Base-by-base conservation (phyloP, 1,140 invertebrate genomes). In the Drosophila grimshawi region DNA sequence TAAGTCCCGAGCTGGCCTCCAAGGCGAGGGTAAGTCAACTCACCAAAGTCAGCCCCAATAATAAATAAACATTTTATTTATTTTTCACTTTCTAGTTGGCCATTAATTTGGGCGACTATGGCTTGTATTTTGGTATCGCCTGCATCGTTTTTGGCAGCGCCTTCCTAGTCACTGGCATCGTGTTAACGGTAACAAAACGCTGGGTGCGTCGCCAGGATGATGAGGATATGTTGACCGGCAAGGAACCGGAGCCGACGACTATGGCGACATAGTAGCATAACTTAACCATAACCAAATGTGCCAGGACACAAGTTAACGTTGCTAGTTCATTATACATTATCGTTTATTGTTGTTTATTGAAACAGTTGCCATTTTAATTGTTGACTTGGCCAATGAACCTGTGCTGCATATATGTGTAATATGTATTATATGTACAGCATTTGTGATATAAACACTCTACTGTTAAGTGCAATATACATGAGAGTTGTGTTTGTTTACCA, bases 1-100 rank as follows among this genome's bases (percentile, higher is more conserved):
- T 96, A 19, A 94, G 94, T n/a, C 76, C 94, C 30, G 91, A 94
- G n/a, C 94, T 95, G 68, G 94, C 95, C 1, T 81, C 74, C 4
- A 80, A 93, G 83, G 94, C 95, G 0, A 94, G 94, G 75, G 86
- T 95, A 45, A 81, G 62, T 52, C 3, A 1, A 0, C 0, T 7
- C 4, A 2, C 19, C 19, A 5, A 8, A 8, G 0, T 8, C 1
- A 30, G 7, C 2, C 7, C 35, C 8, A 33, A 52, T 4, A 33
- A 37, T 53, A 43, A 60, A 7, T 46, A 33, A 57, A 41, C 4
- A 3, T 43, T 43, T 10, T 43, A n/a, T 32, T 45, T 5, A 2
- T 5, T 8, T 1, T 8, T 52, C 2, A 37, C 2, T 37, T 67
- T 76, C 3, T 37, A 92, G 92, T 48, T 92, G 48, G 80, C 94